Conservation (phyloP, 2,797 vertebrate species). For the Parambassis ranga region DNA sequence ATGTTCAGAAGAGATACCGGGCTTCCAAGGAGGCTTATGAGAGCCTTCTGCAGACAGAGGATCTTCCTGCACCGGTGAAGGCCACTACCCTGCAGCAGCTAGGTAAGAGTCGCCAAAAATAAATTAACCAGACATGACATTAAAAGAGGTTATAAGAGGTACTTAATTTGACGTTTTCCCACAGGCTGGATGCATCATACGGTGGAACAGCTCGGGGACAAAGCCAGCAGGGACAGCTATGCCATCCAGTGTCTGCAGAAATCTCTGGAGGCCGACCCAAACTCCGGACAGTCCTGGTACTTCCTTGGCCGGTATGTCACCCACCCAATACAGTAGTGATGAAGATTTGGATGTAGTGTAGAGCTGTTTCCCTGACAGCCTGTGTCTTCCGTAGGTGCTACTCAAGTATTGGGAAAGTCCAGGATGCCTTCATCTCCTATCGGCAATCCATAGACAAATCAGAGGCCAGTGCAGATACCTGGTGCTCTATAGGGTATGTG, state of each 20-base stretch:
- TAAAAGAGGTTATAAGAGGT: no score
- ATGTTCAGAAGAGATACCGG: slow-evolving; percentile 93
- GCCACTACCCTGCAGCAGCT: slow-evolving; percentile 98
- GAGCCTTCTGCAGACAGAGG: slow-evolving; percentile 95
- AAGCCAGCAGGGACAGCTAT: slow-evolving; percentile 95
- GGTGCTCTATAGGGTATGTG: slow-evolving; percentile 98
- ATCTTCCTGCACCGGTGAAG: slow-evolving; percentile 98
- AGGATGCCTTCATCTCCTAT: slow-evolving; percentile 99
- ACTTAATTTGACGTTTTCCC: background rate
- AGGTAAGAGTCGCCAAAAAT: slow-evolving; percentile 79
- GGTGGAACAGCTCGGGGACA: slow-evolving; percentile 97
- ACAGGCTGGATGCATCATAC: slow-evolving; percentile 99
- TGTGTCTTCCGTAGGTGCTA: slow-evolving; percentile 87
- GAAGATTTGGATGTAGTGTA: no score
- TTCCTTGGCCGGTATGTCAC: slow-evolving; percentile 93
- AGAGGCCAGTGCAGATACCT: slow-evolving; percentile 99
- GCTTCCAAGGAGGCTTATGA: slow-evolving; percentile 99
- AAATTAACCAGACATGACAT: no score
- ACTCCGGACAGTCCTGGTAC: slow-evolving; percentile 99
- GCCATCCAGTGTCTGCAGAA: slow-evolving; percentile 99
- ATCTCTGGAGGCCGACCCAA: slow-evolving; percentile 98
- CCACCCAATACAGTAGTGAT: no score
- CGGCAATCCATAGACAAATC: slow-evolving; percentile 99
- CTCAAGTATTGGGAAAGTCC: slow-evolving; percentile 99
- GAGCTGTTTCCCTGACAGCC: background rate